Conservation (phyloP, 2,888 invertebrate species). For the Calameuta pallipes region DNA sequence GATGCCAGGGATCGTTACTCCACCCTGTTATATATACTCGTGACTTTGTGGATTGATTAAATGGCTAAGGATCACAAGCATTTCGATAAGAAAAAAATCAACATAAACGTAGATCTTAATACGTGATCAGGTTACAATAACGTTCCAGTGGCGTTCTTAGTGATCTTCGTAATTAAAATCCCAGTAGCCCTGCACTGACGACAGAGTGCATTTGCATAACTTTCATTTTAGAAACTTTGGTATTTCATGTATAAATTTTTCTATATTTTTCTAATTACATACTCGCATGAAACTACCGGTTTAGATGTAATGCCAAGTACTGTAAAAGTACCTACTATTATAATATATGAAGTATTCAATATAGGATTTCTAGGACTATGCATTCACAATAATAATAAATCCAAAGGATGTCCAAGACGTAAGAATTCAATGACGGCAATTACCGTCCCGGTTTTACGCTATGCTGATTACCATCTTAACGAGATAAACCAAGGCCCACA, state of each 20-base stretch:
- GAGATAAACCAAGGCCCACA: conserved; percentile 14
- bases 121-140: neutral
- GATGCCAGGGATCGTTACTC: neutral
- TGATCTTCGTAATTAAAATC: neutral
- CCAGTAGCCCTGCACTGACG: neutral
- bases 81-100: neutral
- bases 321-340: neutral
- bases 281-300: neutral
- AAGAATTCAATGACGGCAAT: neutral
- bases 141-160: neutral
- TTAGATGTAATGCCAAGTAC: neutral
- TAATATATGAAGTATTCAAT: neutral
- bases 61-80: neutral
- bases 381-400: neutral
- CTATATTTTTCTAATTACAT: neutral
- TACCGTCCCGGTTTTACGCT: conserved; percentile 1
- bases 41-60: neutral
- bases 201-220: neutral
- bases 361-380: neutral
- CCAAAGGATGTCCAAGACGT: neutral
- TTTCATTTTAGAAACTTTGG: neutral
- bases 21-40: neutral
- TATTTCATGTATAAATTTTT: neutral
- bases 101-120: neutral
- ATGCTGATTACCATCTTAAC: conserved; percentile 20